Evolutionary conservation across 2,888 invertebrate genomes (phyloP).

Genomic region (Dusona sp.): DNA sequence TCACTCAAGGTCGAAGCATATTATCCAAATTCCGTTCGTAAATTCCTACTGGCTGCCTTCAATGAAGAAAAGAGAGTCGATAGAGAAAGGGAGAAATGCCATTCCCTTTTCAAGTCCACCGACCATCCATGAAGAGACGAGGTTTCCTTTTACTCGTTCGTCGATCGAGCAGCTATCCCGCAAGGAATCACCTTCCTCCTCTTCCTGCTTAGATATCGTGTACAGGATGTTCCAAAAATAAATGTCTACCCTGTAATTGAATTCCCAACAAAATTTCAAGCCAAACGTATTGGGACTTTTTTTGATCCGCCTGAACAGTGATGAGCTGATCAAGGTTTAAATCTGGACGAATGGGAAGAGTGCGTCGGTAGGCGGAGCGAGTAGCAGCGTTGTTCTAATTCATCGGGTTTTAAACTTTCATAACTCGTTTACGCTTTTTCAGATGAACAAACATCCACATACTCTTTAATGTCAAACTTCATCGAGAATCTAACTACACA

Average conservation of each 20-base stretch:
- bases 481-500: neutral
- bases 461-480: neutral
- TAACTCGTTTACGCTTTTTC: neutral
- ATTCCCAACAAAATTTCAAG: neutral
- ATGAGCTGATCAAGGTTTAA: neutral
- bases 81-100: conserved; percentile 10
- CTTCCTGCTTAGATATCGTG: neutral
- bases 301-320: neutral
- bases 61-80: conserved; percentile 8
- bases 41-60: conserved; percentile 60
- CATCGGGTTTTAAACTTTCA: neutral
- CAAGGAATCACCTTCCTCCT: conserved; percentile 43
- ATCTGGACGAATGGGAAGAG: neutral
- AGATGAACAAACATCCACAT: conserved; percentile 1
- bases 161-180: conserved; percentile 55
- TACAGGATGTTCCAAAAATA: neutral
- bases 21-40: conserved; percentile 71
- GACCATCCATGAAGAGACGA: conserved; percentile 40
- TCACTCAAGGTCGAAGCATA: conserved; percentile 55
- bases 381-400: neutral
- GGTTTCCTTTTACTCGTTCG: conserved; percentile 47
- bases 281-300: neutral
- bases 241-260: neutral
- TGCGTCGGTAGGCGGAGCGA: neutral
- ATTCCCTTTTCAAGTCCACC: conserved; percentile 48